These are phyloP conservation scores for Solenopsis fugax DNA, from an alignment of 1,140 invertebrate species.

Conservation along the genomic window DNA sequence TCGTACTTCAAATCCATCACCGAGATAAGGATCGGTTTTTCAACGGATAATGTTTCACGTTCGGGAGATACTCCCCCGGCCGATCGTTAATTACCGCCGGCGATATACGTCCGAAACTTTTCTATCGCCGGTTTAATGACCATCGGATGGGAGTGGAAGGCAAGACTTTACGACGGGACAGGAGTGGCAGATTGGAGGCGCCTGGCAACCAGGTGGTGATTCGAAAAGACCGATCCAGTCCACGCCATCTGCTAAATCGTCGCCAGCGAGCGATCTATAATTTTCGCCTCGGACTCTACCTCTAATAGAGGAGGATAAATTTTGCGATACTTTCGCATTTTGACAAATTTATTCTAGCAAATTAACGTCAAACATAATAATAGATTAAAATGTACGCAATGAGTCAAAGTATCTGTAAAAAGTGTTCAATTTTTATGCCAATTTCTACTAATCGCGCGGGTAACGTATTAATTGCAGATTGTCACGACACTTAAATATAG, in stretches of 20 bases:
- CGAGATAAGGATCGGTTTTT: constrained; percentile 77
- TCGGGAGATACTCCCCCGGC: constrained; percentile 60
- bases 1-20: constrained; percentile 72
- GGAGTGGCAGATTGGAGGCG: constrained; percentile 73
- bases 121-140: constrained; percentile 74
- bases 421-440: not conserved
- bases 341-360: not conserved
- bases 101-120: constrained; percentile 74
- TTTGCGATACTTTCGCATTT: not conserved
- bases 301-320: not conserved
- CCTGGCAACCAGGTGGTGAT: constrained; percentile 72
- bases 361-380: not conserved
- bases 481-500: not conserved
- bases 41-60: constrained; percentile 77
- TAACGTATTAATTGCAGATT: not conserved
- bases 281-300: constrained; percentile 27
- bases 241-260: constrained; percentile 70
- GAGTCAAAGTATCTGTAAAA: not conserved
- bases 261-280: constrained; percentile 44
- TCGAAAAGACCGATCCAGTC: constrained; percentile 46
- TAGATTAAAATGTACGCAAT: not conserved
- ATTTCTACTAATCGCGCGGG: not conserved
- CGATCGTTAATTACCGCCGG: constrained; percentile 75
- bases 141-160: constrained; percentile 58
- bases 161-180: constrained; percentile 68